Percentiles rank a stretch among this genome's conserved stretches.
Evolutionary conservation across 2,797 vertebrate species (phyloP).

Genomic region (Pempheris klunzingeri): DNA sequence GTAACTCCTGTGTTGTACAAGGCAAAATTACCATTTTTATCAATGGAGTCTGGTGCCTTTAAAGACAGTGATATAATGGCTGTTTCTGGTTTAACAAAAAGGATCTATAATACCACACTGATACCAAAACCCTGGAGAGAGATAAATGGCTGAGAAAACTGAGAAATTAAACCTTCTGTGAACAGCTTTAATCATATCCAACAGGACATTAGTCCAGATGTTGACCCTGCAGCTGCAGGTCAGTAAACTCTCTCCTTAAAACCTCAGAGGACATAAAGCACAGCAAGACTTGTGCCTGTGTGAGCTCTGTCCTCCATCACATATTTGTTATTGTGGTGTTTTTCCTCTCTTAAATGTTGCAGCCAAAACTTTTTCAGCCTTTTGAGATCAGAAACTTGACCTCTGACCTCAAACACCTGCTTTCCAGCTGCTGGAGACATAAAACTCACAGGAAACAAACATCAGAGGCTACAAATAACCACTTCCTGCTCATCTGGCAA

Average conservation of each 20-base stretch:
- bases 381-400: conserved; percentile 34
- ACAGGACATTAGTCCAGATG: conserved; percentile 9
- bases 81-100: no score
- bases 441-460: conserved; percentile 23
- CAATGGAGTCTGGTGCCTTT: no score
- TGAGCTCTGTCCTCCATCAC: conserved; percentile 32
- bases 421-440: conserved; percentile 42
- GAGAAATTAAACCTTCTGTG: not conserved
- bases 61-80: no score
- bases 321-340: not conserved
- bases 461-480: conserved; percentile 25
- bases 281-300: not conserved
- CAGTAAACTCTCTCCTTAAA: conserved; percentile 6
- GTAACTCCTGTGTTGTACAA: no score
- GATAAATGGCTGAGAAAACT: not conserved
- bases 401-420: conserved; percentile 41
- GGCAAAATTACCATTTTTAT: no score
- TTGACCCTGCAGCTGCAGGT: conserved; percentile 42
- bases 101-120: no score
- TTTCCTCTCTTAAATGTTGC: no score
- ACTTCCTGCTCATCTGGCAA: conserved; percentile 20
- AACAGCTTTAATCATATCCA: not conserved
- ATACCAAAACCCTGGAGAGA: not conserved
- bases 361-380: conserved; percentile 27
- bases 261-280: conserved; percentile 7